Base-by-base conservation (phyloP, 2,888 invertebrate species). In the Drosophila buzzatii region DNA sequence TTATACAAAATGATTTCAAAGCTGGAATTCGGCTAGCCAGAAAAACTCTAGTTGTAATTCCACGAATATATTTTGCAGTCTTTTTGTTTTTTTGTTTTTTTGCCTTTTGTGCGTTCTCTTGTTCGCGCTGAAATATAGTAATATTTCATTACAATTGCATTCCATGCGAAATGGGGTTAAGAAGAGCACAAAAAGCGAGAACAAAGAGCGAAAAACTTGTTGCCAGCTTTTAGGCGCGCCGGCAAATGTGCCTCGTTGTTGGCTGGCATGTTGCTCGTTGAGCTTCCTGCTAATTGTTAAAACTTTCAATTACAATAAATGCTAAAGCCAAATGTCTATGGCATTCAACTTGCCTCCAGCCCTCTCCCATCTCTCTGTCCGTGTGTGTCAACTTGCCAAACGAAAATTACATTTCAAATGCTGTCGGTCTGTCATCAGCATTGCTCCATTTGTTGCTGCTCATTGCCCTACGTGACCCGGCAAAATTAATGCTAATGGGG, bases 391-490 rank as follows among this genome's bases (percentile, higher is more conserved):
- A 65, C 61, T 66, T 81, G 69, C 60, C 69, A 81, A 82, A 73
- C 68, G 75, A 70, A 76, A 88, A 85, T 79, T 81, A 73, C 73
- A 72, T 73, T 86, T 80, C 58, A 74, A 86, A 80, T 81, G 78
- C 73, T 76, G 73, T 78, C 76, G 75, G 68, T 65, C 81, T 79
- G 78, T 83, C 73, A 74, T 76, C 78, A 69, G 66, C 61, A 58
- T 52, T 55, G 64, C 51, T 63, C 27, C 49, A 33, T 12, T 62
- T 41, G 49, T 62, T 65, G 63, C 45, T 60, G 59, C 51, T 71
- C 51, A 56, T 62, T 73, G 79, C 64, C 59, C 78, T 89, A 86
- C 85, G 87, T 86, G 85, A 89, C 89, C 78, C 63, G 44, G 70
- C 86, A 65, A 73, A 82, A 83, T 82, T 70, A 76, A 76, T 66